Evolutionary conservation across 2,797 vertebrate genomes (phyloP).

Genomic region (Leptodactylus fallax): DNA sequence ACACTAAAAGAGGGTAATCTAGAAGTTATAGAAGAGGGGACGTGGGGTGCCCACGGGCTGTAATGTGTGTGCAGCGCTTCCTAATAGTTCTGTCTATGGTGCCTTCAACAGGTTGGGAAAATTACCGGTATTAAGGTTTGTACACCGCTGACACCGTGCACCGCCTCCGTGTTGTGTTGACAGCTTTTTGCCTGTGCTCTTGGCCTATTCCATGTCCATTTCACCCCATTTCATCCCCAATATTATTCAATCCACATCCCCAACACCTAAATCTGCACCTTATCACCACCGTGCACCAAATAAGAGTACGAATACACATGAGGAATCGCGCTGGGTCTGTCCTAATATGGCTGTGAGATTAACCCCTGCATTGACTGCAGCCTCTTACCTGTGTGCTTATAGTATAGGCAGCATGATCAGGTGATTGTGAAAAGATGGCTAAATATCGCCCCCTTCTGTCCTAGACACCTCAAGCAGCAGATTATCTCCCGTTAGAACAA

Average conservation of each 20-base stretch:
- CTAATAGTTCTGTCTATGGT: conserved; percentile 80
- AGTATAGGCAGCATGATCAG: too few species aligned
- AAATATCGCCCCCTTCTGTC: too few species aligned
- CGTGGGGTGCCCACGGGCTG: conserved; percentile 50
- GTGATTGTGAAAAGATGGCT: too few species aligned
- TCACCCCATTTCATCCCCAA: conserved; percentile 38
- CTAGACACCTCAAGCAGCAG: too few species aligned
- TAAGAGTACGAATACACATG: background rate
- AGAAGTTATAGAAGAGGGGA: background rate
- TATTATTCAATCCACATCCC: background rate
- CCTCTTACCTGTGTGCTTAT: too few species aligned
- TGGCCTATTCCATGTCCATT: conserved; percentile 20
- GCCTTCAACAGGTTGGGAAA: conserved; percentile 87
- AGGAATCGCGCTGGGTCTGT: background rate
- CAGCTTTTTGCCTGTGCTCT: conserved; percentile 46
- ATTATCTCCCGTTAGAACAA: too few species aligned
- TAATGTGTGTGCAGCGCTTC: conserved; percentile 68
- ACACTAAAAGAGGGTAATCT: background rate
- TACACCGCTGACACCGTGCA: conserved; percentile 72
- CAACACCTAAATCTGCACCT: conserved; percentile 31
- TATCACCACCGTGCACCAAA: background rate
- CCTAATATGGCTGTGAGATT: background rate
- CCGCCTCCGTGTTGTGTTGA: conserved; percentile 51
- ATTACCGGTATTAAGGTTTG: conserved; percentile 85
- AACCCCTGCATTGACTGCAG: background rate